These are phyloP conservation scores for Tupiocoris notatus DNA, from an alignment of 2,888 invertebrate genomes.

Conservation along the genomic window DNA sequence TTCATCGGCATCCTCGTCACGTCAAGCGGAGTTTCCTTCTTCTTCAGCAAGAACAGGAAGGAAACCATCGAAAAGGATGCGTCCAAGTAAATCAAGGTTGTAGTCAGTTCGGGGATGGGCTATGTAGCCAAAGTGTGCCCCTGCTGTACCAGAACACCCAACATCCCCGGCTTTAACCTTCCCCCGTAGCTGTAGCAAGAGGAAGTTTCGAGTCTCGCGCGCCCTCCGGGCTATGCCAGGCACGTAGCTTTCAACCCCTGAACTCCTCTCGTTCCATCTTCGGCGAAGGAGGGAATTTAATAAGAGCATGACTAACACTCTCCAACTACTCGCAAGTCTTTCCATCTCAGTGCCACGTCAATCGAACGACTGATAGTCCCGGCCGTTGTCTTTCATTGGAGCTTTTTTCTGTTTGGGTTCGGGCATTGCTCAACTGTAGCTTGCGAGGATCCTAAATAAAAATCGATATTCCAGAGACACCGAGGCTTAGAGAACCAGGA, in stretches of 20 bases:
- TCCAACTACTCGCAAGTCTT: neutral
- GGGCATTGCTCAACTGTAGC: too few relatives aligned
- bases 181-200: neutral
- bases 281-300: constrained; percentile 28
- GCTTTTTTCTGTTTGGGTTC: neutral
- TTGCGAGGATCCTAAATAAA: too few relatives aligned
- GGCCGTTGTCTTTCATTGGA: neutral
- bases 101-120: neutral
- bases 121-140: constrained; percentile 24
- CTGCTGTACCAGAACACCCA: neutral
- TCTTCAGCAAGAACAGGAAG: neutral
- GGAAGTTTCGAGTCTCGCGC: neutral
- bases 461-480: too few relatives aligned
- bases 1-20: constrained; percentile 29
- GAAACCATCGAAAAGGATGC: constrained; percentile 7
- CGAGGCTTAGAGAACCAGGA: too few relatives aligned
- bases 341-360: constrained; percentile 13
- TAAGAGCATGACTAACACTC: constrained; percentile 36
- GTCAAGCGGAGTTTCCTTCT: constrained; percentile 7
- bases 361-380: constrained; percentile 5
- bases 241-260: constrained; percentile 13
- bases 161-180: neutral
- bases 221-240: constrained; percentile 24
- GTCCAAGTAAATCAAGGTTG: constrained; percentile 34
- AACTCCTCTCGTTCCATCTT: neutral